Percentiles rank a stretch among this genome's conserved stretches.
phyloP scores from a whole-genome alignment of 2,113 vertebrate genomes.

The Channa maculata region DNA sequence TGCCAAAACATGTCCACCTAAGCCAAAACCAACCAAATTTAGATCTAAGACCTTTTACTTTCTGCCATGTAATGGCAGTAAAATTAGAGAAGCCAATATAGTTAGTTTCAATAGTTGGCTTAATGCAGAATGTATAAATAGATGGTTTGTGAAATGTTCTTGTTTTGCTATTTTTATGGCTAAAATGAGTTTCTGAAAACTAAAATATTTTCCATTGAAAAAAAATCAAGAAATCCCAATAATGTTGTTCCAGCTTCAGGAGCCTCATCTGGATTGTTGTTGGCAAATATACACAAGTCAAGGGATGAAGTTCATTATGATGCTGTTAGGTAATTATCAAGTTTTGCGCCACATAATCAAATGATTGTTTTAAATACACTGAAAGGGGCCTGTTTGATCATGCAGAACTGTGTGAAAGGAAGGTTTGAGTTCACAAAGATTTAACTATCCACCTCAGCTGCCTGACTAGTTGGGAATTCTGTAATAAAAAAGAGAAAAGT shows the following conservation, averaged over 20 bases:
- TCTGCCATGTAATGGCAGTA: conserved; percentile 64
- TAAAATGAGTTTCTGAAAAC: conserved; percentile 46
- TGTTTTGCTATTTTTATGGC: conserved; percentile 50
- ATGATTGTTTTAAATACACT: conserved; percentile 36
- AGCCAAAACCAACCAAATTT: conserved; percentile 72
- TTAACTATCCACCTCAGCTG: no score
- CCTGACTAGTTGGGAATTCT: no score
- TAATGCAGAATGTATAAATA: conserved; percentile 59
- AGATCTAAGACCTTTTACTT: conserved; percentile 66
- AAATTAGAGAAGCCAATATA: conserved; percentile 58
- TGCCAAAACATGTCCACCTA: conserved; percentile 72
- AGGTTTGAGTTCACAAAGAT: no score
- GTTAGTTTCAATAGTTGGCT: conserved; percentile 51
- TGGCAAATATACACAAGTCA: conserved; percentile 46
- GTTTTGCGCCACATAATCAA: conserved; percentile 47
- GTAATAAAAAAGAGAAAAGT: not conserved
- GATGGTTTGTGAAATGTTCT: conserved; percentile 37
- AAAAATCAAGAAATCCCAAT: conserved; percentile 43
- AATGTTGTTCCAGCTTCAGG: conserved; percentile 45
- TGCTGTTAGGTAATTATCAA: conserved; percentile 46
- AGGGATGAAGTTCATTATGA: conserved; percentile 10
- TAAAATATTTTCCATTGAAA: conserved; percentile 49
- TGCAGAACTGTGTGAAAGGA: not conserved
- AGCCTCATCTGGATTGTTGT: conserved; percentile 23
- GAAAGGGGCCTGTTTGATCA: conserved; percentile 38